Conservation (phyloP, 2,797 vertebrate genomes). For the Sebastes paucispinis region DNA sequence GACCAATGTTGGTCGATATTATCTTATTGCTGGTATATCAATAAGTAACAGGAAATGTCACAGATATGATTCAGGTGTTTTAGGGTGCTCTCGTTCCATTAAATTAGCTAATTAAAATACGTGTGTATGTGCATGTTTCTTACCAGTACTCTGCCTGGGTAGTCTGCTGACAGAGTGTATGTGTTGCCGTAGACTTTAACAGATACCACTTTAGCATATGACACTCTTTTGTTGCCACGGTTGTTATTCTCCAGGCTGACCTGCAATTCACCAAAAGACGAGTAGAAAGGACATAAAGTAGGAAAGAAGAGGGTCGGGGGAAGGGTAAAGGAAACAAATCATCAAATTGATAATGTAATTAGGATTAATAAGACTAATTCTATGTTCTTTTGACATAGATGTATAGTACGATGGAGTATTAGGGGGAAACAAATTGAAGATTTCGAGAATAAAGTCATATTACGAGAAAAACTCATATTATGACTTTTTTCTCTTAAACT, state of each 20-base stretch:
- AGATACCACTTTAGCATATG: slow-evolving; percentile 32
- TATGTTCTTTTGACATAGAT: neutral
- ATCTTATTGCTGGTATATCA: neutral
- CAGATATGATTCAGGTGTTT: too few species aligned
- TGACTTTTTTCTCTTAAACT: too few species aligned
- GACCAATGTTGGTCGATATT: neutral
- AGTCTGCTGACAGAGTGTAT: slow-evolving; percentile 4
- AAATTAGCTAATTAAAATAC: too few species aligned
- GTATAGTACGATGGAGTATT: neutral
- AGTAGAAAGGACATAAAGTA: neutral
- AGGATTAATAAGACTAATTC: neutral
- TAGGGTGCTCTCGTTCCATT: too few species aligned
- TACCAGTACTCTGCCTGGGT: slow-evolving; percentile 26
- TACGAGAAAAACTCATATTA: too few species aligned
- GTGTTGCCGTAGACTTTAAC: slow-evolving; percentile 13
- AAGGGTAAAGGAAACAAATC: neutral
- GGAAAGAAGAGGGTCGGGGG: neutral
- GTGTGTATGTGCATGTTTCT: neutral
- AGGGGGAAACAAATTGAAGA: too few species aligned
- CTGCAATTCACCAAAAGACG: neutral
- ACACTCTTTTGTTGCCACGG: slow-evolving; percentile 16
- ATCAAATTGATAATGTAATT: neutral
- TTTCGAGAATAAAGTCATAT: too few species aligned
- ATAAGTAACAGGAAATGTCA: too few species aligned
- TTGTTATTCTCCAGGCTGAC: slow-evolving; percentile 33